These are phyloP conservation scores for Turritopsis rubra DNA, from an alignment of 30 jellyfish, hydroid and myxozoan genomes.

Conservation along the genomic window DNA sequence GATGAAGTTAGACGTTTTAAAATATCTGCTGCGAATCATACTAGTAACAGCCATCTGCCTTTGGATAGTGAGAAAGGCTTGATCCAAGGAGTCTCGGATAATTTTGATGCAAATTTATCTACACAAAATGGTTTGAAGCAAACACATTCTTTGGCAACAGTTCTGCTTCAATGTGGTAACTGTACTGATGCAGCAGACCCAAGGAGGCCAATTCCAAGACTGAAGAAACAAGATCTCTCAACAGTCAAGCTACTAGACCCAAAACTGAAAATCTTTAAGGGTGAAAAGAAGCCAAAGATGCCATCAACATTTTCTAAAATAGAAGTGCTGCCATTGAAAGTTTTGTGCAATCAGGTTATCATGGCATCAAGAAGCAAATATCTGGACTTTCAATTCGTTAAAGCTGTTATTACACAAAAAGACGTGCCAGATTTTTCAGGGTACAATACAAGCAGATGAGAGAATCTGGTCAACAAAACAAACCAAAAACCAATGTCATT, in stretches of 20 bases:
- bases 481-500: slow-evolving; percentile 15
- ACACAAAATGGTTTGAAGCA: slow-evolving; percentile 22
- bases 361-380: not conserved
- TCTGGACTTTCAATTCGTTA: slow-evolving; percentile 28
- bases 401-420: not conserved
- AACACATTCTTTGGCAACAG: slow-evolving; percentile 35
- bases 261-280: not conserved
- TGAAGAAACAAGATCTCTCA: not conserved
- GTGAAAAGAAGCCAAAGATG: slow-evolving; percentile 18
- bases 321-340: slow-evolving; percentile 14
- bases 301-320: not conserved
- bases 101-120: slow-evolving; percentile 27
- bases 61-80: slow-evolving; percentile 1
- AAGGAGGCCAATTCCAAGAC: not conserved
- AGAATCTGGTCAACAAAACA: slow-evolving; percentile 21
- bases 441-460: slow-evolving; percentile 13
- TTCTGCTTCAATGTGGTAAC: slow-evolving; percentile 3
- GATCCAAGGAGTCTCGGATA: slow-evolving; percentile 18
- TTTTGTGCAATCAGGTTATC: slow-evolving; percentile 1
- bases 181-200: not conserved
- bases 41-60: not conserved
- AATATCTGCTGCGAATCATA: not conserved
- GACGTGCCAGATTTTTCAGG: slow-evolving; percentile 32
- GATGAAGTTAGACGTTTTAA: not conserved
- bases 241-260: not conserved